These are phyloP conservation scores for Grammomys dolichurus DNA, from an alignment of 2,113 vertebrate species.

Conservation along the genomic window DNA sequence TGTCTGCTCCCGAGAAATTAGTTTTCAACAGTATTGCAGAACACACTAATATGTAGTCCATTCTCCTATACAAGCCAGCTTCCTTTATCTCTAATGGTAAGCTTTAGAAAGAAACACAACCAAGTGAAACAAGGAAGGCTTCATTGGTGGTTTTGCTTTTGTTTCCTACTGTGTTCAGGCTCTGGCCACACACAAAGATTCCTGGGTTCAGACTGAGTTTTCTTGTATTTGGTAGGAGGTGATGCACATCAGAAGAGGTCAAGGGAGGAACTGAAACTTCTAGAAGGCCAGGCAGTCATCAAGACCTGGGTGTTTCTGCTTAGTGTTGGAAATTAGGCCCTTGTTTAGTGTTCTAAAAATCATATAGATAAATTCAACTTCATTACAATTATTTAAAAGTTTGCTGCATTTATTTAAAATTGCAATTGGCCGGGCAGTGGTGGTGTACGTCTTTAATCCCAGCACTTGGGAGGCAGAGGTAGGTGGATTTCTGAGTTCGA, in stretches of 20 bases:
- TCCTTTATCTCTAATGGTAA: constrained; percentile 41
- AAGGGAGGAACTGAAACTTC: background rate
- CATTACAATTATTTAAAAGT: constrained; percentile 36
- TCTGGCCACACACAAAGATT: background rate
- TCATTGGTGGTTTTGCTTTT: constrained; percentile 37
- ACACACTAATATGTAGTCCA: background rate
- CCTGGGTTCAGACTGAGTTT: background rate
- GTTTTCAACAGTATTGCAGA: constrained; percentile 24
- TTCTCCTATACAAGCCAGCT: background rate
- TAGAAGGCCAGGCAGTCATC: background rate
- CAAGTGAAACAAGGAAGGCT: background rate
- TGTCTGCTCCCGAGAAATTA: too few species aligned
- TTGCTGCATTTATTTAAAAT: constrained; percentile 51
- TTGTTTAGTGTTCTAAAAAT: constrained; percentile 53
- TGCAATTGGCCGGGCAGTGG: background rate
- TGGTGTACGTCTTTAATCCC: too few species aligned
- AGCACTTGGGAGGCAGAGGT: too few species aligned
- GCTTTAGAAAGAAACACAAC: constrained; percentile 38
- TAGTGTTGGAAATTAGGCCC: background rate
- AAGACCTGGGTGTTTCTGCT: background rate
- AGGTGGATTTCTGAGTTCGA: too few species aligned
- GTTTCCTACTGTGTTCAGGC: background rate
- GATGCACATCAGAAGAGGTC: background rate
- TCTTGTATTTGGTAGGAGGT: background rate
- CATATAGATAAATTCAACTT: background rate